phyloP scores from a whole-genome alignment of 2,888 invertebrate genomes.

The Morpho achilles region DNA sequence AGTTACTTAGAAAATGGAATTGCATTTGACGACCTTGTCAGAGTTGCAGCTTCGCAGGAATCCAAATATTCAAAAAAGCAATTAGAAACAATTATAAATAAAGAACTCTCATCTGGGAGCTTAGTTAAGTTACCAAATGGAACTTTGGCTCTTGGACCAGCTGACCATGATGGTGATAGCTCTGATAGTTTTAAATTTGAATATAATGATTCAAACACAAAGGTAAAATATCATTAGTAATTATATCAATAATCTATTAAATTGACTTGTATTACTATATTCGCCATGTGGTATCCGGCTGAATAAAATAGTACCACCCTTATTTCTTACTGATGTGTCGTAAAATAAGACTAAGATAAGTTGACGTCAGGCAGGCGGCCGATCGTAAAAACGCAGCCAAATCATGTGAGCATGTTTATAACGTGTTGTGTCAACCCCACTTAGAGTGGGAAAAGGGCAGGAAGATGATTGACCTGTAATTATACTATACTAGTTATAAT shows the following conservation, averaged over 20 bases:
- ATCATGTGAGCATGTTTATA: too few species aligned
- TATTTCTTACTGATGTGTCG: too few species aligned
- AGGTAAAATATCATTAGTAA: slow-evolving; percentile 42
- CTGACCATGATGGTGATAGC: slow-evolving; percentile 77
- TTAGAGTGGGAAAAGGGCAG: too few species aligned
- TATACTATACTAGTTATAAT: too few species aligned
- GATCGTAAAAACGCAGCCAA: too few species aligned
- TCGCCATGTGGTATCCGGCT: too few species aligned
- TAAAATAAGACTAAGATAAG: too few species aligned
- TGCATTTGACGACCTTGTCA: slow-evolving; percentile 82
- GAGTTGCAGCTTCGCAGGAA: slow-evolving; percentile 82
- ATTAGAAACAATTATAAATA: slow-evolving; percentile 82
- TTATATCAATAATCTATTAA: neutral
- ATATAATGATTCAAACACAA: slow-evolving; percentile 64
- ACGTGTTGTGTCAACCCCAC: too few species aligned
- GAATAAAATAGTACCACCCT: too few species aligned
- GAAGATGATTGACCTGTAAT: too few species aligned
- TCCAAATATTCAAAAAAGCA: slow-evolving; percentile 81
- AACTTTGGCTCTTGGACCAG: slow-evolving; percentile 83
- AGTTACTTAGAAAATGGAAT: slow-evolving; percentile 86
- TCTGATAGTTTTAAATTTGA: slow-evolving; percentile 73
- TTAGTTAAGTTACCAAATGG: slow-evolving; percentile 84
- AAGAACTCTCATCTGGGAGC: slow-evolving; percentile 84
- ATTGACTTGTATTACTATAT: too few species aligned
- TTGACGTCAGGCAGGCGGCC: too few species aligned